These are phyloP conservation scores for Lampropteryx suffumata DNA, from an alignment of 2,888 invertebrate species.

Conservation along the genomic window DNA sequence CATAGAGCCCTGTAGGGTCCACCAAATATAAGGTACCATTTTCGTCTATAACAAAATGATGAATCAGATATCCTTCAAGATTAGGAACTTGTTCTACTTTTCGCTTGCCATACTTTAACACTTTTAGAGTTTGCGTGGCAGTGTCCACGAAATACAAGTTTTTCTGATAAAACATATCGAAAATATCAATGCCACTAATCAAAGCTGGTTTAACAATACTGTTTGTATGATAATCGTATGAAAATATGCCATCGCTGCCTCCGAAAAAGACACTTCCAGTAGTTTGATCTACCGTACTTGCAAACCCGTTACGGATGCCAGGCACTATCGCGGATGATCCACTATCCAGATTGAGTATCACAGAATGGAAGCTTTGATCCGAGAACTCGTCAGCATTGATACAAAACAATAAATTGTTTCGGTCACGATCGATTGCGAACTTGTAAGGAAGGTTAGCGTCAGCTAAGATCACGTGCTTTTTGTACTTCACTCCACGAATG, in stretches of 20 bases:
- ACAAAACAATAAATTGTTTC: conserved; percentile 56
- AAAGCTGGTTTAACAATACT: conserved; percentile 47
- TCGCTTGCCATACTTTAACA: conserved; percentile 39
- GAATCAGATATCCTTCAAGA: conserved; percentile 48
- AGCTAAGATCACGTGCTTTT: conserved; percentile 50
- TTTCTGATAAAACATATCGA: conserved; percentile 57
- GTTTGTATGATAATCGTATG: conserved; percentile 48
- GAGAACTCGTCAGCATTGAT: conserved; percentile 65
- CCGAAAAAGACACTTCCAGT: conserved; percentile 55
- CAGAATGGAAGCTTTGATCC: conserved; percentile 62
- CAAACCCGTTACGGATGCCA: conserved; percentile 60
- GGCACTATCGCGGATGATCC: conserved; percentile 47
- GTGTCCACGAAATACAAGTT: conserved; percentile 60
- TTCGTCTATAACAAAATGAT: conserved; percentile 52
- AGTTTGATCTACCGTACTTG: conserved; percentile 57
- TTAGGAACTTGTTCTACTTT: conserved; percentile 37
- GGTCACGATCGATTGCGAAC: conserved; percentile 50
- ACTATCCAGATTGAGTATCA: conserved; percentile 50
- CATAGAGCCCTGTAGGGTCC: conserved; percentile 49
- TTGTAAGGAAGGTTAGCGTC: conserved; percentile 64
- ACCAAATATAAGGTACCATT: conserved; percentile 50
- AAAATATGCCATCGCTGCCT: conserved; percentile 62
- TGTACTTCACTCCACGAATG: conserved; percentile 40
- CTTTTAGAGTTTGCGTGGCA: conserved; percentile 48
- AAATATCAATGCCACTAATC: conserved; percentile 50